Evolutionary conservation across 2,113 vertebrate species (phyloP).

Genomic region (Onychorhynchus coronatus): DNA sequence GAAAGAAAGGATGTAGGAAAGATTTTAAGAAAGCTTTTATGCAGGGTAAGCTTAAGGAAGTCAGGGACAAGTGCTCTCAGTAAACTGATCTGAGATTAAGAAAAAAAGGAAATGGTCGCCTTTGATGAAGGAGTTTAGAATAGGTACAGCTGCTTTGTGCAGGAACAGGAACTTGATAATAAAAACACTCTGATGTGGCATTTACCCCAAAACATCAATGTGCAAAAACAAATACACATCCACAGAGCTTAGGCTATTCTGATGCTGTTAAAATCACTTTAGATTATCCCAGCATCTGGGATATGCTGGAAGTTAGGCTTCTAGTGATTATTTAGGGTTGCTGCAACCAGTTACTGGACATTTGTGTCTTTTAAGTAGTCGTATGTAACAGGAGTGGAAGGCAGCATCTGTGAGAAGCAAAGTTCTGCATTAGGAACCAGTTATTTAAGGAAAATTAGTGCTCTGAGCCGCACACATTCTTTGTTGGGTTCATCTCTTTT

Average conservation of each 20-base stretch:
- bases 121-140: conserved; percentile 46
- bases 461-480: background rate
- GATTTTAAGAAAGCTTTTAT: background rate
- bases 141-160: conserved; percentile 23
- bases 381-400: fast-evolving
- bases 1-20: background rate
- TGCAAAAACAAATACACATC: conserved; percentile 37
- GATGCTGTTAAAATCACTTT: background rate
- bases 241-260: background rate
- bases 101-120: conserved; percentile 23
- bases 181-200: conserved; percentile 45
- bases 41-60: conserved; percentile 13
- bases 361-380: background rate
- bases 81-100: conserved; percentile 38
- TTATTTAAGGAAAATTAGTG: background rate
- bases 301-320: background rate
- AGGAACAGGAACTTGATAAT: conserved; percentile 52
- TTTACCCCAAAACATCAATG: conserved; percentile 20
- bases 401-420: background rate
- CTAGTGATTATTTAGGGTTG: background rate
- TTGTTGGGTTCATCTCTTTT: background rate
- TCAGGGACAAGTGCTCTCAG: background rate
- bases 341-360: background rate
- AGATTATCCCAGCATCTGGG: background rate
- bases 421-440: background rate